Percentiles rank a stretch among this genome's conserved stretches.
phyloP scores from a whole-genome alignment of 2,113 vertebrate genomes.

The Falcunculus frontatus region DNA sequence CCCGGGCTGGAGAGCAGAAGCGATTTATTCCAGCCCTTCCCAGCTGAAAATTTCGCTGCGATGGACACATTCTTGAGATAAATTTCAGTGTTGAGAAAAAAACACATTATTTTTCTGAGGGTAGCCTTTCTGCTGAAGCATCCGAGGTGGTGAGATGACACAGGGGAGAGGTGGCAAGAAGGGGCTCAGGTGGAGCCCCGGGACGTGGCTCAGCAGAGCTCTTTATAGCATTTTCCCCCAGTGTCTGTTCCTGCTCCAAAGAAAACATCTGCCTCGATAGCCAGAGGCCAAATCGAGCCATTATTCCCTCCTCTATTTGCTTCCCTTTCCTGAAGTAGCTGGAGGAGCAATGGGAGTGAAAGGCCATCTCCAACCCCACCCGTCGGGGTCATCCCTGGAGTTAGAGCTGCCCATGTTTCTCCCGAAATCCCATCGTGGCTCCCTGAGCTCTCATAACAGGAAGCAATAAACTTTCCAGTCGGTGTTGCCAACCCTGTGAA shows the following conservation, averaged over 20 bases:
- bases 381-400: neutral
- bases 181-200: rapidly evolving
- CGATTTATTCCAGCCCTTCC: neutral
- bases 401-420: neutral
- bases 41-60: neutral
- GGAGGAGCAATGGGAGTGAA: neutral
- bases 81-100: neutral
- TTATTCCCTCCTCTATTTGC: slow-evolving; percentile 18
- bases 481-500: neutral
- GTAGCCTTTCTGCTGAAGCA: neutral
- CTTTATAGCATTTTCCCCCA: neutral
- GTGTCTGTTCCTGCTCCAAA: slow-evolving; percentile 50
- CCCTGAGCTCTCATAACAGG: slow-evolving; percentile 46
- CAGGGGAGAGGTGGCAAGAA: neutral
- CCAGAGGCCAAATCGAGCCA: neutral
- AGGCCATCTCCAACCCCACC: neutral
- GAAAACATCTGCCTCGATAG: slow-evolving; percentile 16
- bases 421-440: neutral
- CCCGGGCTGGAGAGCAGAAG: neutral
- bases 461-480: slow-evolving; percentile 37
- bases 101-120: neutral
- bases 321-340: slow-evolving; percentile 53
- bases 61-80: neutral
- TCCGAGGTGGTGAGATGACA: neutral
- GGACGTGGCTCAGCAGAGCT: neutral